Evolutionary conservation across 1,140 invertebrate genomes (phyloP).

Genomic region (Lepidurus apus): DNA sequence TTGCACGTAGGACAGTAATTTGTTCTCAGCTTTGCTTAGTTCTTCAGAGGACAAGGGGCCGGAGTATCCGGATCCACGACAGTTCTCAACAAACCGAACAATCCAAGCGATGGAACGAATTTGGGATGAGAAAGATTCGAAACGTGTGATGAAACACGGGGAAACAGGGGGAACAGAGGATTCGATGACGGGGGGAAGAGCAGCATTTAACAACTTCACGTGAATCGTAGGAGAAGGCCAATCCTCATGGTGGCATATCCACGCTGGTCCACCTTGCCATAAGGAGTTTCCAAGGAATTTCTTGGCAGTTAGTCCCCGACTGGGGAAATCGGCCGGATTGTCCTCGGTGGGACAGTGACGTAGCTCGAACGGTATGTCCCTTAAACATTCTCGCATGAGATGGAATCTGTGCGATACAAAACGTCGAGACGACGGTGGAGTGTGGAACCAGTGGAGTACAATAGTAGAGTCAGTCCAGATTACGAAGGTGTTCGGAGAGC

Average conservation of each 20-base stretch:
- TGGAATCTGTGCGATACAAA: background rate
- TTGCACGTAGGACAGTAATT: background rate
- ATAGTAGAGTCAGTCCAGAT: background rate
- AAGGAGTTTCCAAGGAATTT: background rate
- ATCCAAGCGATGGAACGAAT: background rate
- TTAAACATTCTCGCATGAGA: too few relatives aligned
- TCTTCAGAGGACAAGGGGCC: background rate
- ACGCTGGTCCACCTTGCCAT: conserved; percentile 8
- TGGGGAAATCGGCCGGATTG: conserved; percentile 21
- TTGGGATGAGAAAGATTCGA: background rate
- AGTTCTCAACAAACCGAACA: background rate
- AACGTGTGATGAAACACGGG: background rate
- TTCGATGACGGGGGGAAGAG: background rate
- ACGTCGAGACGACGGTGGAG: conserved; percentile 2
- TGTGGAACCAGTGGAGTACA: background rate
- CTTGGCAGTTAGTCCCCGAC: background rate
- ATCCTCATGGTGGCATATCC: background rate
- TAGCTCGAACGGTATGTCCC: background rate
- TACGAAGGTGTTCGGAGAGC: conserved; percentile 4
- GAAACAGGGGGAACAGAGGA: background rate
- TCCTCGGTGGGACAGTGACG: background rate
- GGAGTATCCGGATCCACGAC: background rate
- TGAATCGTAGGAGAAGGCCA: conserved; percentile 3
- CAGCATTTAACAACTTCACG: background rate
- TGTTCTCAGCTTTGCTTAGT: background rate